Base-by-base conservation (phyloP, 2,797 vertebrate species). In the Rhinogobio ventralis region DNA sequence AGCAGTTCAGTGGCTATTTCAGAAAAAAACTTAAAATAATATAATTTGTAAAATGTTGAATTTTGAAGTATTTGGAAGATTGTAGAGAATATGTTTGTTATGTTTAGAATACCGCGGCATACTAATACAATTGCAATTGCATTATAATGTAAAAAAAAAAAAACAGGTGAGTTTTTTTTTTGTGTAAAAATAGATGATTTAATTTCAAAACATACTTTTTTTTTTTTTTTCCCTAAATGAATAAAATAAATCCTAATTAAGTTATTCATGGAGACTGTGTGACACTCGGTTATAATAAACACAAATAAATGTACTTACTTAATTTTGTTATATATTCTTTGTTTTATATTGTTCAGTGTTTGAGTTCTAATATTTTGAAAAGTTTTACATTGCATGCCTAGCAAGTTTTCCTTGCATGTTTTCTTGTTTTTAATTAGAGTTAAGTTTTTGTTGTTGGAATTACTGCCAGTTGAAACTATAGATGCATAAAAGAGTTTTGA, bases 401-500 rank as follows among this genome's bases (percentile, higher is more conserved):
- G n/a, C n/a, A n/a, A n/a, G n/a, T 36, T 36, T 36, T 36, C 14
- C 3, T 30, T 49, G 17, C 45, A 79, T 14, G 45, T 67, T 39
- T 62, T 66, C 33, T 7, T 4, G 19, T 42, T 71, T 83, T 72
- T 64, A 85, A 85, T 73, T 71, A n/a, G 64, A 10, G 53, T 20
- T 72, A 71, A 64, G 55, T 72, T 51, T 69, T 51, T 69, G 30
- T 73, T 62, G 55, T 64, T 82, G 46, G 51, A 11, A 45, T 67
- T 69, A 78, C 25, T 57, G 39, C 33, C 15, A 36, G 25, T 85
- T 20, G n/a, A 82, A 85, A 67, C 39, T 77, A n/a, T 71, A 51
- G n/a, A 64, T 45, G 39, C 51, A 77, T 60, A 76, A 68, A 73
- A 42, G 82, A 20, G 33, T 62, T 81, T 73, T 49, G 33, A 45